Evolutionary conservation across 2,888 invertebrate species (phyloP).

Genomic region (Antheraea yamamai): DNA sequence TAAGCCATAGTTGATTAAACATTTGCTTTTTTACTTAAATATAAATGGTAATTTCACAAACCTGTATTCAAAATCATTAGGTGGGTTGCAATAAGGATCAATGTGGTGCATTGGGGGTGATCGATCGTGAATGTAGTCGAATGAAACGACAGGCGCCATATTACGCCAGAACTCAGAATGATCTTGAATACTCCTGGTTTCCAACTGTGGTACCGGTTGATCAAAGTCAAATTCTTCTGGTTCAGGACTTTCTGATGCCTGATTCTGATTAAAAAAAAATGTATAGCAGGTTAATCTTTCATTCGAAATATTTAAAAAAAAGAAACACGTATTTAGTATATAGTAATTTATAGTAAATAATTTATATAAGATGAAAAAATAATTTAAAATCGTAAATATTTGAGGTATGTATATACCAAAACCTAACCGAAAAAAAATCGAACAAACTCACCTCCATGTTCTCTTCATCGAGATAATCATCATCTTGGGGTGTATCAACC

Average conservation of each 20-base stretch:
- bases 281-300: neutral
- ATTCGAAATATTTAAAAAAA: no score
- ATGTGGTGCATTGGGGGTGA: conserved; percentile 42
- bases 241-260: conserved; percentile 11
- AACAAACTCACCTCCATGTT: neutral
- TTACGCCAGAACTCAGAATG: conserved; percentile 47
- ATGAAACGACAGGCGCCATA: conserved; percentile 55
- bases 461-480: conserved; percentile 9
- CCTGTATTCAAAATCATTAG: conserved; percentile 68
- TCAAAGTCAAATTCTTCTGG: conserved; percentile 24
- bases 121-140: conserved; percentile 60
- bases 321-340: no score
- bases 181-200: neutral
- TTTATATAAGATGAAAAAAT: no score
- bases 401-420: no score
- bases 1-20: neutral
- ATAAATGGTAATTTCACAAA: conserved; percentile 27
- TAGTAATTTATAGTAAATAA: no score
- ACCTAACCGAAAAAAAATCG: neutral
- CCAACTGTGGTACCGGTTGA: conserved; percentile 12
- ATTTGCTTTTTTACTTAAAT: neutral
- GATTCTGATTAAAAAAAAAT: neutral
- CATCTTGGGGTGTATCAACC: conserved; percentile 34
- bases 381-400: no score
- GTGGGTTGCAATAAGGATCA: conserved; percentile 66